Evolutionary conservation across 1,140 invertebrate species (phyloP).

Genomic region (Ips typographus): DNA sequence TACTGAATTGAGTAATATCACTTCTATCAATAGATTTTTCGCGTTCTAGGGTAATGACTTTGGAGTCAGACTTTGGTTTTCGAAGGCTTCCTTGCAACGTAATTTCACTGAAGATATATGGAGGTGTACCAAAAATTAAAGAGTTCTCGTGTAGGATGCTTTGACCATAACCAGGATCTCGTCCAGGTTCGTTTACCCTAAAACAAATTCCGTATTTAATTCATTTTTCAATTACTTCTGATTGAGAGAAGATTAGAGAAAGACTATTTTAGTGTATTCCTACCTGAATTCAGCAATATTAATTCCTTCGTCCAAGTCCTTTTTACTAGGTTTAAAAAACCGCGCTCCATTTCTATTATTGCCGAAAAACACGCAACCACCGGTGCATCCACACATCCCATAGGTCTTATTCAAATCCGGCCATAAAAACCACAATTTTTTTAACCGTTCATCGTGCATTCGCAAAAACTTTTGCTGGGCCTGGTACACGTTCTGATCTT

Average conservation of each 20-base stretch:
- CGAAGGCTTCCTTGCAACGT: constrained; percentile 66
- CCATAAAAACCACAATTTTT: constrained; percentile 95
- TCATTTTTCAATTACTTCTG: neutral
- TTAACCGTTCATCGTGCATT: constrained; percentile 84
- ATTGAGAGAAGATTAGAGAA: neutral
- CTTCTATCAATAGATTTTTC: constrained; percentile 38
- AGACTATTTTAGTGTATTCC: constrained; percentile 16
- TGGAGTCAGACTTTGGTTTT: constrained; percentile 43
- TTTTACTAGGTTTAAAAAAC: constrained; percentile 83
- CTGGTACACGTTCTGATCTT: constrained; percentile 72
- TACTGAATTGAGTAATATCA: constrained; percentile 1
- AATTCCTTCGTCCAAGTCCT: constrained; percentile 77
- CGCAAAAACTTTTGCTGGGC: constrained; percentile 84
- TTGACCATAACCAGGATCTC: constrained; percentile 86
- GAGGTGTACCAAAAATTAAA: constrained; percentile 88
- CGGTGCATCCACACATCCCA: constrained; percentile 91
- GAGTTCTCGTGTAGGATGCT: constrained; percentile 86
- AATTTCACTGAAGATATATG: constrained; percentile 79
- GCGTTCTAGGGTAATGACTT: constrained; percentile 23
- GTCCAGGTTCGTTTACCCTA: constrained; percentile 64
- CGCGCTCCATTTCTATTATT: constrained; percentile 80
- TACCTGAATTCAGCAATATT: constrained; percentile 78
- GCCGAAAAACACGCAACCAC: constrained; percentile 93
- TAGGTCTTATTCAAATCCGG: constrained; percentile 58
- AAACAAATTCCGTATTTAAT: constrained; percentile 37